Percentiles rank a stretch among this genome's conserved stretches.
Conservation (phyloP, 2,888 invertebrate species). For the Aethes cnicana region DNA sequence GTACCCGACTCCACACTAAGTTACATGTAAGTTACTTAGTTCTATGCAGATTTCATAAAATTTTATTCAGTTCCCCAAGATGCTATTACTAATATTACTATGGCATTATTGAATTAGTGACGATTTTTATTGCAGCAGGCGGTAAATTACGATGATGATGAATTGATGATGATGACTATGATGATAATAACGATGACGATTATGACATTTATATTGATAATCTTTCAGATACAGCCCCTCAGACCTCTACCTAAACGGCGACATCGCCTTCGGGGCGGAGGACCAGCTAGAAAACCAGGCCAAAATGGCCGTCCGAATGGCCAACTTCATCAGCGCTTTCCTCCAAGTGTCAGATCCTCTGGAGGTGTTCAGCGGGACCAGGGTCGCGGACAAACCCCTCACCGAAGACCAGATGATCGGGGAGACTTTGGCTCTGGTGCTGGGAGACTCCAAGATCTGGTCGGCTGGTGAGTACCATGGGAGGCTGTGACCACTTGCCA, state of each 20-base stretch:
- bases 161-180: not conserved
- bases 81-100: too few relatives aligned
- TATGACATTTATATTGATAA: not conserved
- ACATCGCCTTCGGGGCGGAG: conserved; percentile 92
- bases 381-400: conserved; percentile 93
- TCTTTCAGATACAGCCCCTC: conserved; percentile 85
- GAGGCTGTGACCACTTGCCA: too few relatives aligned
- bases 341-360: conserved; percentile 94
- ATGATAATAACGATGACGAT: not conserved
- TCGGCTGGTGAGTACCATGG: conserved; percentile 94
- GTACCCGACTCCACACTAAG: too few relatives aligned
- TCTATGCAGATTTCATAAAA: too few relatives aligned
- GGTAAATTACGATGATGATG: too few relatives aligned
- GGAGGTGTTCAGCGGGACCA: conserved; percentile 94
- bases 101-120: too few relatives aligned
- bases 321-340: conserved; percentile 97
- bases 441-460: conserved; percentile 96
- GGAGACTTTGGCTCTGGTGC: conserved; percentile 93
- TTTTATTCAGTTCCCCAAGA: too few relatives aligned
- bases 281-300: conserved; percentile 97
- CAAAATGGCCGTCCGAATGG: conserved; percentile 96
- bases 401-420: conserved; percentile 98
- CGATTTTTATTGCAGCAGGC: too few relatives aligned
- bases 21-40: too few relatives aligned
- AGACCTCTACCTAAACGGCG: conserved; percentile 91